A percentile compares a stretch with the other conserved stretches of the same genome.
phyloP scores from a whole-genome alignment of 2,113 vertebrate genomes.

The Scopus umbretta region DNA sequence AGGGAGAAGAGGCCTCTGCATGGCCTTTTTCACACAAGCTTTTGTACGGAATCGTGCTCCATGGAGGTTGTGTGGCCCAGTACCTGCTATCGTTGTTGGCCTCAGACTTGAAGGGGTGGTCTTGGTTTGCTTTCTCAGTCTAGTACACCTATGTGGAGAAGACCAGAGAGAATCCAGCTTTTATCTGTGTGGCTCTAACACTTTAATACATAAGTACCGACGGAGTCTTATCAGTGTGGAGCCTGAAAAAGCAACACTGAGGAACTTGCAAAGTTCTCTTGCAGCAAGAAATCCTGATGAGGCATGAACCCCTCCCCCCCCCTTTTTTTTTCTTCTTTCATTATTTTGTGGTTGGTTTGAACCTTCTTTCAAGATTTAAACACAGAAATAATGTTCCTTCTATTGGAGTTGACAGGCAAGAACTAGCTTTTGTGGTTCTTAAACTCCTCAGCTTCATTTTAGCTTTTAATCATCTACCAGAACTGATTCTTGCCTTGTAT shows the following conservation, averaged over 20 bases:
- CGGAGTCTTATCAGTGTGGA: background rate
- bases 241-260: background rate
- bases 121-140: background rate
- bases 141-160: background rate
- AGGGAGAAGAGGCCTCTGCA: background rate
- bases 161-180: background rate
- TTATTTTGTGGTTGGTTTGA: background rate
- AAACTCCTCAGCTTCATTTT: background rate
- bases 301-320: background rate
- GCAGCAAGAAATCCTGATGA: background rate
- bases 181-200: background rate
- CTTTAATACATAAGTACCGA: background rate
- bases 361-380: conserved; percentile 11
- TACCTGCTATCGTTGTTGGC: background rate
- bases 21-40: background rate
- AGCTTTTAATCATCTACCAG: conserved; percentile 31
- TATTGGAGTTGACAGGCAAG: conserved; percentile 13
- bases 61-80: background rate
- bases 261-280: background rate
- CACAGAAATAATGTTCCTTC: background rate
- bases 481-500: conserved; percentile 2
- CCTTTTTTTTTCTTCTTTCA: background rate
- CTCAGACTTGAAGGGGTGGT: background rate
- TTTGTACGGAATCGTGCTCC: background rate
- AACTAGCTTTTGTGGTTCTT: conserved; percentile 32